phyloP scores from a whole-genome alignment of 2,797 vertebrate genomes.

The Corythornis leucogaster region DNA sequence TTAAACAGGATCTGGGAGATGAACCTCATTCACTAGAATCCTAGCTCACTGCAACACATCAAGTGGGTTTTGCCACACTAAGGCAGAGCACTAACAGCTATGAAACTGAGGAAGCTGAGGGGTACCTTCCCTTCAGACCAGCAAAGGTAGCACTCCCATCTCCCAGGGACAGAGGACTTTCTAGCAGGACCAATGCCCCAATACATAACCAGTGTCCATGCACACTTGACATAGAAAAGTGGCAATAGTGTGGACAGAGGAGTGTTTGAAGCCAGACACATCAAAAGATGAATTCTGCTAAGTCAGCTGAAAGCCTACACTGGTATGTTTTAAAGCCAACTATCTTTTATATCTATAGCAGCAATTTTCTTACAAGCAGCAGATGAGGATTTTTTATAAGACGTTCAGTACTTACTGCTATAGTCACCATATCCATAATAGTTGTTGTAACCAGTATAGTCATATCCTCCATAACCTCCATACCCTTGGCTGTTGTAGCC shows the following conservation, averaged over 20 bases:
- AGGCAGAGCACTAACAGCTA: not conserved
- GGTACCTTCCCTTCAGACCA: not conserved
- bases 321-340: not conserved
- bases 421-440: constrained; percentile 98
- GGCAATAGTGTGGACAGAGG: not conserved
- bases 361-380: constrained; percentile 33
- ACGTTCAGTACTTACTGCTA: constrained; percentile 89
- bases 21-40: not conserved
- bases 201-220: fast-evolving
- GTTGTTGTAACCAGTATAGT: constrained; percentile 99
- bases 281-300: not conserved
- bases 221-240: fast-evolving
- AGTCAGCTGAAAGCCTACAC: not conserved
- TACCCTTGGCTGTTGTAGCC: constrained; percentile 98
- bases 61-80: not conserved
- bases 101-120: not conserved
- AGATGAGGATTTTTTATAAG: not conserved
- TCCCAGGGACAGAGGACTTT: not conserved
- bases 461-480: constrained; percentile 95
- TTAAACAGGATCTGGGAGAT: not conserved
- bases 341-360: constrained; percentile 16
- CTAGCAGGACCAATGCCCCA: not conserved
- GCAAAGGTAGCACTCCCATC: not conserved
- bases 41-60: not conserved
- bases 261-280: not conserved